These are phyloP conservation scores for Euplexia lucipara DNA, from an alignment of 2,888 invertebrate genomes.

Conservation along the genomic window DNA sequence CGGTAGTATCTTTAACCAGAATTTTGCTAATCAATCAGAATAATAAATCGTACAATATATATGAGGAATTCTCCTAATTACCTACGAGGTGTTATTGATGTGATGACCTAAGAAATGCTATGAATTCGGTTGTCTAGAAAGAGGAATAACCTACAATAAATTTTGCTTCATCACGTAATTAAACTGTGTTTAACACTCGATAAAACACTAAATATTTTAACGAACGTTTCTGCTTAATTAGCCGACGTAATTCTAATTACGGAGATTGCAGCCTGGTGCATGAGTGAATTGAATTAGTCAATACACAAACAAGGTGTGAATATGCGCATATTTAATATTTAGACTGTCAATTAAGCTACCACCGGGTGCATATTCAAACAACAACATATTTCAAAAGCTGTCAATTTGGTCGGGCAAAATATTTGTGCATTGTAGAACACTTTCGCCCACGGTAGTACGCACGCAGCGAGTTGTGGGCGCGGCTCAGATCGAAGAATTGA, in stretches of 20 bases:
- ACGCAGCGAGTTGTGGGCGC: slow-evolving; percentile 63
- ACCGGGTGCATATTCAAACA: slow-evolving; percentile 43
- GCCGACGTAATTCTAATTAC: slow-evolving; percentile 39
- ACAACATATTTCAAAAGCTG: slow-evolving; percentile 62
- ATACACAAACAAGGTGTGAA: slow-evolving; percentile 45
- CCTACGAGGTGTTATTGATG: neutral
- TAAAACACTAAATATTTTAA: slow-evolving; percentile 32
- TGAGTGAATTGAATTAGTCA: slow-evolving; percentile 31
- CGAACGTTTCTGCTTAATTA: slow-evolving; percentile 30
- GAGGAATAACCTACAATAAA: neutral
- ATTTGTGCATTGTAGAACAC: slow-evolving; percentile 49
- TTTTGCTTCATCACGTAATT: slow-evolving; percentile 12
- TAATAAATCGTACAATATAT: neutral
- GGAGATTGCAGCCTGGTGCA: slow-evolving; percentile 3
- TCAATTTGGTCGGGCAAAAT: slow-evolving; percentile 55
- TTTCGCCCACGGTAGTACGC: slow-evolving; percentile 62
- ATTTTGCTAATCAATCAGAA: too few relatives aligned
- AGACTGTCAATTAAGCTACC: slow-evolving; percentile 57
- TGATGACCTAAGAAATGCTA: neutral
- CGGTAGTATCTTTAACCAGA: neutral
- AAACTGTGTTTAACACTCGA: slow-evolving; percentile 27
- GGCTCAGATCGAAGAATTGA: slow-evolving; percentile 65
- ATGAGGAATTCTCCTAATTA: neutral
- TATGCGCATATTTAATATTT: slow-evolving; percentile 55
- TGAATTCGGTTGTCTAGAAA: slow-evolving; percentile 1